Conservation (phyloP, 1,140 invertebrate genomes). For the Drosophila azteca region DNA sequence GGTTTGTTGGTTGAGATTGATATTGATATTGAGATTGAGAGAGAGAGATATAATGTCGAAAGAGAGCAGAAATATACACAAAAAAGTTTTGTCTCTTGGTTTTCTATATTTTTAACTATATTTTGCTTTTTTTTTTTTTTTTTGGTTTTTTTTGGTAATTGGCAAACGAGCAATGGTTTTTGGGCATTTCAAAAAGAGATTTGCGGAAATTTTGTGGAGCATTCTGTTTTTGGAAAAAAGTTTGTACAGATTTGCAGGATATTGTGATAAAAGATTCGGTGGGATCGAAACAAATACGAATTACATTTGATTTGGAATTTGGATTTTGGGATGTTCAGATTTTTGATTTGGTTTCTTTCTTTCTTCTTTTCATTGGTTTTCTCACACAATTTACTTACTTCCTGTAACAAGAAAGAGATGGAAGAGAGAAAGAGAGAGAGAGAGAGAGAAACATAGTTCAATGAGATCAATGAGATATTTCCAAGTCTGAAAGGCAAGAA, state of each 20-base stretch:
- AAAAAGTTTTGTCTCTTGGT: slow-evolving; percentile 18
- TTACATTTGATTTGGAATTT: slow-evolving; percentile 22
- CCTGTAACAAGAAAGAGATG: slow-evolving; percentile 72
- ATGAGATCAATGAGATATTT: slow-evolving; percentile 66
- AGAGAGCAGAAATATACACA: slow-evolving; percentile 42
- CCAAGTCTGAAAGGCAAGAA: slow-evolving; percentile 70
- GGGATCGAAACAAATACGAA: slow-evolving; percentile 40
- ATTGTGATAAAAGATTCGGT: not conserved
- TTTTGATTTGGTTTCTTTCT: slow-evolving; percentile 30
- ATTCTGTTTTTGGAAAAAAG: slow-evolving; percentile 10
- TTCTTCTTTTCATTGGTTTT: slow-evolving; percentile 54
- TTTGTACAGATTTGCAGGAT: slow-evolving; percentile 37
- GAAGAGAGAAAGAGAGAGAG: slow-evolving; percentile 64
- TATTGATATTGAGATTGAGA: too few relatives aligned
- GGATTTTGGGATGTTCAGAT: slow-evolving; percentile 17
- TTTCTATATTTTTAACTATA: not conserved
- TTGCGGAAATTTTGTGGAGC: slow-evolving; percentile 15
- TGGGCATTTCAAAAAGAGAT: slow-evolving; percentile 24
- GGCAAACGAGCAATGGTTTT: slow-evolving; percentile 43
- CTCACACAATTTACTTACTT: slow-evolving; percentile 78
- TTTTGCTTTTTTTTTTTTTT: slow-evolving; percentile 9
- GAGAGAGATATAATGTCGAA: not conserved
- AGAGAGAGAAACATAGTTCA: slow-evolving; percentile 69
- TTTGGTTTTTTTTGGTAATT: slow-evolving; percentile 36
- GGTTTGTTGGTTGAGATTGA: slow-evolving; percentile 22